Evolutionary conservation across 1,140 invertebrate genomes (phyloP).

Genomic region (Apis florea): DNA sequence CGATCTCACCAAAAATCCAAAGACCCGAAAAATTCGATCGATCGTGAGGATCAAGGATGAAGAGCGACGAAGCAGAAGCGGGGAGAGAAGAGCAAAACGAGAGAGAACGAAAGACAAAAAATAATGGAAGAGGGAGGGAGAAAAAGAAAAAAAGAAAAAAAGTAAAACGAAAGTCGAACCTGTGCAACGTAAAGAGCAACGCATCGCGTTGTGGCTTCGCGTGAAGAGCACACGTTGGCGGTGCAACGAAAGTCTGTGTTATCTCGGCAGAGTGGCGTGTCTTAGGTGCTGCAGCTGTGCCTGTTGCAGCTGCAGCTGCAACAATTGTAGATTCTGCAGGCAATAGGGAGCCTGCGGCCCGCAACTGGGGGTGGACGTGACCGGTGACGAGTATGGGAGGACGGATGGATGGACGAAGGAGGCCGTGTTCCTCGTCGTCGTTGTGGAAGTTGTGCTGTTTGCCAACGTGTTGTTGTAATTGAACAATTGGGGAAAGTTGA

Average conservation of each 20-base stretch:
- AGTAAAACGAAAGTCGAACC: slow-evolving; percentile 75
- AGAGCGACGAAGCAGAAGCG: background rate
- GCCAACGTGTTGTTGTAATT: slow-evolving; percentile 25
- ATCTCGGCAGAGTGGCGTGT: slow-evolving; percentile 74
- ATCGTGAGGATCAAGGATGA: slow-evolving; percentile 8
- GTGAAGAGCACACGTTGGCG: slow-evolving; percentile 53
- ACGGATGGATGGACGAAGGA: slow-evolving; percentile 60
- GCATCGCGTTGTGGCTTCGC: slow-evolving; percentile 58
- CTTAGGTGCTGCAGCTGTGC: slow-evolving; percentile 72
- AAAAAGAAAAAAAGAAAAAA: slow-evolving; percentile 13
- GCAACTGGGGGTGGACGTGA: slow-evolving; percentile 19
- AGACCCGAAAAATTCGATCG: background rate
- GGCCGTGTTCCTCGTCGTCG: slow-evolving; percentile 41
- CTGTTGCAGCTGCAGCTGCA: slow-evolving; percentile 66
- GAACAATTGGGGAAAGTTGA: slow-evolving; percentile 33
- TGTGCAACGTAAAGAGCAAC: slow-evolving; percentile 77
- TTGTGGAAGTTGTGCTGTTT: slow-evolving; percentile 12
- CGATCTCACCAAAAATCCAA: background rate
- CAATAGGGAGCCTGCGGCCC: slow-evolving; percentile 47
- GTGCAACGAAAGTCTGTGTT: slow-evolving; percentile 65
- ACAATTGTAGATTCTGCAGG: slow-evolving; percentile 70
- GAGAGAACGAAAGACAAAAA: background rate
- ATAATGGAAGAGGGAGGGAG: background rate
- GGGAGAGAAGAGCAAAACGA: background rate
- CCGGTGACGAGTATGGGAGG: slow-evolving; percentile 42